Evolutionary conservation across 2,888 invertebrate species (phyloP), one percentile per base, ranked within the genome.

Genomic region (Mechanitis messenoides): DNA sequence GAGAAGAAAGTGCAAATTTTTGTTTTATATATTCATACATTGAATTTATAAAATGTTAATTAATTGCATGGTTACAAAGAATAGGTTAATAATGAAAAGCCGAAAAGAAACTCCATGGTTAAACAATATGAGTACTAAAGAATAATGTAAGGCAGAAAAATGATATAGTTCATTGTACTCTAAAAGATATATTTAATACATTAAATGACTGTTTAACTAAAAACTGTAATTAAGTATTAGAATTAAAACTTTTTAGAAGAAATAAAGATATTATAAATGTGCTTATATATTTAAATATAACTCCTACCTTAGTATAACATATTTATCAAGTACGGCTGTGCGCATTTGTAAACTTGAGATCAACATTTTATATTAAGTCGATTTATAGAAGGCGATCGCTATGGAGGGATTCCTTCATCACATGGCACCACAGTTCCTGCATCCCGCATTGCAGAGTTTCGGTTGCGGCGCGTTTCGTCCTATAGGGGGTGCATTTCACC

Each of bases 321-420:
- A 7, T 50, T 9, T 33, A 35, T 11, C 12, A 33, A 20, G 53
- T 57, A 59, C 42, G 45, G 69, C 69, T 69, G 56, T 33, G 69
- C 69, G 66, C 53, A 46, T 7, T 59, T 56, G 2, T 42, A 4
- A 33, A 45, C 11, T 38, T 3, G 20, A 20, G 20, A 38, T 3
- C 12, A 7, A 53, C 9, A 42, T 42, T 38, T 56, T 57, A 55
- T 45, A 6, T 6, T 6, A 5, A 20, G n/a, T 53, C 28, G 54
- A 53, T 55, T 67, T 68, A 4, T 69, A 81, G 79, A 77, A 66
- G 65, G 69, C 68, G 60, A 64, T 69, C 61, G 75, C 69, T 69
- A 91, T 91, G 91, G 91, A 90, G 74, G 90, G 90, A 12, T 91
- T 91, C 73, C 83, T 91, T 62, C 90, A 90, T 70, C 91, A 91